Evolutionary conservation across 2,797 vertebrate genomes (phyloP).

Genomic region (Pangasius larnaudii): DNA sequence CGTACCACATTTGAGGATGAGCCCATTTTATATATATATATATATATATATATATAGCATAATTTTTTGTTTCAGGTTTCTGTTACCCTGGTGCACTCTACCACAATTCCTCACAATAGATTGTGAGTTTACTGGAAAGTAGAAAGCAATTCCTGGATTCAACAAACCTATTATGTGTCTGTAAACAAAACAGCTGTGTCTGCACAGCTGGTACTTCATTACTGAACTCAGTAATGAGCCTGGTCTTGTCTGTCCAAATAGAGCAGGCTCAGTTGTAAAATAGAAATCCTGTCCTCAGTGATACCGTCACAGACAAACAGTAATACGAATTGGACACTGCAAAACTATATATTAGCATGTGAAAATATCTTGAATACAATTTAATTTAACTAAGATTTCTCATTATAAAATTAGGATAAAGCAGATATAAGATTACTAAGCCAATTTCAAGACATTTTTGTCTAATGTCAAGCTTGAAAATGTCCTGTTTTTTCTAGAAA

Average conservation of each 20-base stretch:
- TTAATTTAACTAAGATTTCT: not conserved
- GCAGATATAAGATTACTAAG: not conserved
- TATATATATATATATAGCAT: not conserved
- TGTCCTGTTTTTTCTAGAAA: not conserved
- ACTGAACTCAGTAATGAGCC: constrained; percentile 10
- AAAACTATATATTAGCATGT: not conserved
- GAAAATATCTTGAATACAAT: not conserved
- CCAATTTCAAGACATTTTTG: not conserved
- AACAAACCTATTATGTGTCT: constrained; percentile 12
- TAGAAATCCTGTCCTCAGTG: not conserved
- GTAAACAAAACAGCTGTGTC: constrained; percentile 10
- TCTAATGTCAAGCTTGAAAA: not conserved
- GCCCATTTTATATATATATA: no score
- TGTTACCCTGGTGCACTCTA: not conserved
- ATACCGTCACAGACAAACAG: not conserved
- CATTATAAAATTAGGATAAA: not conserved
- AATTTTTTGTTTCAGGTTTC: not conserved
- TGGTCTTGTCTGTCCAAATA: constrained; percentile 7
- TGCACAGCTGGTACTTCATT: constrained; percentile 24
- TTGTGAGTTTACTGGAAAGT: not conserved
- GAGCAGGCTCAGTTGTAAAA: not conserved
- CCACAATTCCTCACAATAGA: constrained; percentile 1
- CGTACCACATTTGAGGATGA: constrained; percentile 14
- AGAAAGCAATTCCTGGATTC: not conserved
- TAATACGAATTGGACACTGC: not conserved